Evolutionary conservation across 2,797 vertebrate species (phyloP), one percentile per base, ranked within the genome.

Genomic region (Bovichtus variegatus): DNA sequence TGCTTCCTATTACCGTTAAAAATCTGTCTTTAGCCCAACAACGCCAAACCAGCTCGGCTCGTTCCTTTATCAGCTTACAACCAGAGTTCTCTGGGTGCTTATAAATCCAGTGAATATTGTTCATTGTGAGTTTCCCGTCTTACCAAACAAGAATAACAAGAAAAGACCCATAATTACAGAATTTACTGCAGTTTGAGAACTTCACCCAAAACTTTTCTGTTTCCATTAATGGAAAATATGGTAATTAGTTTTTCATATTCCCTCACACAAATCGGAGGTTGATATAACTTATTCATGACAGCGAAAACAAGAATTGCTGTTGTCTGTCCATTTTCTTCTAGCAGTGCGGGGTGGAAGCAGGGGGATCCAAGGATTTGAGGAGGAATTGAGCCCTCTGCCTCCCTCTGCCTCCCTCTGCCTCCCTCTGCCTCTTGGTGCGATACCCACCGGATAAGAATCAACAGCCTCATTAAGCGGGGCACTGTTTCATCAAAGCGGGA

Each of bases 151-250:
- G 90, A 93, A 91, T 89, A 93, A 93, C 89, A 88, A 93, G 90
- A 94, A 91, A 91, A 92, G 76, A 74, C 71, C 82, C 59, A 76
- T 94, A 94, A 94, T 95, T 94, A 93, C 76, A 79, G 82, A 93
- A 93, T 93, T 94, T 91, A 93, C 87, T 91, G 90, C 89, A 81
- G 89, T 90, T 91, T 92, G 81, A 89, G 90, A 93, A 94, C 87
- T 89, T 88, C 27, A 88, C 71, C 78, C 78, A 77, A 89, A 94
- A 92, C 87, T 93, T 93, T 93, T 78, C 83, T 81, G 65, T 85
- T 90, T 82, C 90, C 83, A 94, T 94, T 94, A 95, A 94, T 95
- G 83, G 90, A 85, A 93, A 94, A 94, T 92, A 93, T 94, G 91
- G 88, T 94, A 94, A 95, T 94, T 92, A 89, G 92, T 87, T 93